Evolutionary conservation across 30 jellyfish, hydroid and myxozoan species (phyloP), one percentile per base, ranked within the genome.

Genomic region (Sanderia malayensis): DNA sequence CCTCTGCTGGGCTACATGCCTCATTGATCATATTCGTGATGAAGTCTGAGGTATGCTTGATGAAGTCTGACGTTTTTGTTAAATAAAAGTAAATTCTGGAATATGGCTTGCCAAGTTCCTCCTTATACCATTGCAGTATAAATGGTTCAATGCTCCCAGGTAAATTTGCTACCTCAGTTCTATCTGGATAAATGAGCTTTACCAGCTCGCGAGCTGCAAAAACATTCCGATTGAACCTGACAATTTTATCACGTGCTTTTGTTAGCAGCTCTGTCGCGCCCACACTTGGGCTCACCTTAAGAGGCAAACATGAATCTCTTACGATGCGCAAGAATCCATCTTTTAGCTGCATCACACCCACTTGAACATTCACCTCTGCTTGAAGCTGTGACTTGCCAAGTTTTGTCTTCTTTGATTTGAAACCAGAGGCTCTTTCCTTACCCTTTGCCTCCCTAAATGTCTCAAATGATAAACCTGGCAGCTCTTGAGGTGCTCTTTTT

Each of bases 81-180:
- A 61, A 11, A 29, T 61, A 61, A 25, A 32, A 15, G 61, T 32
- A 15, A 18, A 66, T 31, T 31, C 61, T 19, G 1, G 32, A 15
- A 26, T 66, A 66, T 66, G 79, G 79, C 18, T 66, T 66, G 1
- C 79, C 79, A 41, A 66, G 79, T 25, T 66, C 79, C 32, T 66
- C 79, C 25, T 66, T 66, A 33, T 66, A 66, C 64, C 63, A 9
- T 66, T 66, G 30, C 37, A 66, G 37, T 0, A 32, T 66, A 28
- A 66, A 66, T 41, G 79, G 3, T 37, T 37, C 79, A 4, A 6
- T 66, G 61, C 79, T 66, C 18, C 79, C 79, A 66, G 79, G 79
- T 30, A 66, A 66, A 66, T 66, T 31, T 37, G 1, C 22, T 32
- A 31, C 79, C 63, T 66, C 79, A 33, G n/a, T 19, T 66, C 63